These are phyloP conservation scores for Dipus sagitta DNA, from an alignment of 2,797 vertebrate genomes.

Conservation along the genomic window DNA sequence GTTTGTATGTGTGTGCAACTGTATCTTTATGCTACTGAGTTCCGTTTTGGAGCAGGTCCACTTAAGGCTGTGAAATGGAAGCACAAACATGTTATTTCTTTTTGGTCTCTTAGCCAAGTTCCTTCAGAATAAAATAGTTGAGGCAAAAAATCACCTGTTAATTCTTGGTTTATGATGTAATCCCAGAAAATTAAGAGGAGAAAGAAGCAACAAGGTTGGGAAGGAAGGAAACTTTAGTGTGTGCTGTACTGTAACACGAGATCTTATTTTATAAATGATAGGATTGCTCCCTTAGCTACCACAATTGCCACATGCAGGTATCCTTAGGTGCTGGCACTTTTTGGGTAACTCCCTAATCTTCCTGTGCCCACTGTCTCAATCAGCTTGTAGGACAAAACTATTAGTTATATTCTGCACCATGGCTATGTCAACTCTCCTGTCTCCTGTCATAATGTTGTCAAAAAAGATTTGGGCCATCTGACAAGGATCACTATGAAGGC, in stretches of 20 bases:
- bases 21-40: background rate
- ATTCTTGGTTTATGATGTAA: background rate
- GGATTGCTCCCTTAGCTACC: background rate
- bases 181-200: slow-evolving; percentile 15
- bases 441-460: background rate
- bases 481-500: background rate
- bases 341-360: background rate
- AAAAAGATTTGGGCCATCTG: background rate
- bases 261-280: background rate
- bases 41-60: slow-evolving; percentile 8
- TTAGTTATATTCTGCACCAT: background rate
- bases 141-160: background rate
- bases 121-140: slow-evolving; percentile 8
- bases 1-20: background rate
- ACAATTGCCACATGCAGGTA: background rate
- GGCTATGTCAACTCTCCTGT: background rate
- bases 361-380: background rate
- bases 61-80: slow-evolving; percentile 19
- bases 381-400: background rate
- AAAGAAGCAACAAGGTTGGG: background rate
- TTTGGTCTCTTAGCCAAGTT: background rate
- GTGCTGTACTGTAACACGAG: background rate
- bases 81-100: background rate
- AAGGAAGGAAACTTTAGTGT: background rate
- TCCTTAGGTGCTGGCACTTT: background rate